A percentile compares a stretch with the other conserved stretches of the same genome.
These are phyloP conservation scores for Scaptodrosophila lebanonensis DNA, from an alignment of 1,140 invertebrate species.

Conservation along the genomic window DNA sequence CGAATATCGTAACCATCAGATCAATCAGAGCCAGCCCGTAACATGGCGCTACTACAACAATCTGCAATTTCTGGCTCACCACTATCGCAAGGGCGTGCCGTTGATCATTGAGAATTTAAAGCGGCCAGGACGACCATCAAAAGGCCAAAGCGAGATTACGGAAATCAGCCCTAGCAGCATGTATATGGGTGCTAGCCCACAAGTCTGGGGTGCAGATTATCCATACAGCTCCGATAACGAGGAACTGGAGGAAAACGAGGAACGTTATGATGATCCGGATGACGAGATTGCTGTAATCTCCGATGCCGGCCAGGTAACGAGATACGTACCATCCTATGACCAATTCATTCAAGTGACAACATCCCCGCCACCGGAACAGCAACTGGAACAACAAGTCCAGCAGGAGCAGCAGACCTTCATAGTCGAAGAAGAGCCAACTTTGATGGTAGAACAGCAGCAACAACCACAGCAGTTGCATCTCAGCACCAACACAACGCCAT, in stretches of 20 bases:
- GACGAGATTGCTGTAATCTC: slow-evolving; percentile 44
- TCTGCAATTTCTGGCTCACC: slow-evolving; percentile 50
- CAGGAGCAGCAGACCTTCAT: slow-evolving; percentile 7
- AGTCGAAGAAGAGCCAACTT: slow-evolving; percentile 1
- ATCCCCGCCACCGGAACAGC: too few species aligned
- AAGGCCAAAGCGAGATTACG: slow-evolving; percentile 1
- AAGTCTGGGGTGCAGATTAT: slow-evolving; percentile 55
- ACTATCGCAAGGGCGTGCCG: slow-evolving; percentile 63
- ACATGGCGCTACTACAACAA: slow-evolving; percentile 61
- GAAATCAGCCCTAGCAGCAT: neutral
- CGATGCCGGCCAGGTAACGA: slow-evolving; percentile 25
- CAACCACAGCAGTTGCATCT: slow-evolving; percentile 31
- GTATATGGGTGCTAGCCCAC: slow-evolving; percentile 14
- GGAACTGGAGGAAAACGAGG: neutral
- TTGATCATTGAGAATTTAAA: slow-evolving; percentile 54
- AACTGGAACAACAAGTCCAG: neutral
- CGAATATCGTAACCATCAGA: slow-evolving; percentile 62
- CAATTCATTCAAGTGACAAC: too few species aligned
- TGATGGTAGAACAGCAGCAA: slow-evolving; percentile 3
- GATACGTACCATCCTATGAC: too few species aligned
- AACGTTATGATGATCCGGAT: slow-evolving; percentile 29
- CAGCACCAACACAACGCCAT: slow-evolving; percentile 37
- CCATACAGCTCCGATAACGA: slow-evolving; percentile 59
- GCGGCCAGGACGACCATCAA: slow-evolving; percentile 48
- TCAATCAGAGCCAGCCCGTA: slow-evolving; percentile 42